Evolutionary conservation across 2,888 invertebrate species (phyloP).

Genomic region (Hirtodrosophila duncani): DNA sequence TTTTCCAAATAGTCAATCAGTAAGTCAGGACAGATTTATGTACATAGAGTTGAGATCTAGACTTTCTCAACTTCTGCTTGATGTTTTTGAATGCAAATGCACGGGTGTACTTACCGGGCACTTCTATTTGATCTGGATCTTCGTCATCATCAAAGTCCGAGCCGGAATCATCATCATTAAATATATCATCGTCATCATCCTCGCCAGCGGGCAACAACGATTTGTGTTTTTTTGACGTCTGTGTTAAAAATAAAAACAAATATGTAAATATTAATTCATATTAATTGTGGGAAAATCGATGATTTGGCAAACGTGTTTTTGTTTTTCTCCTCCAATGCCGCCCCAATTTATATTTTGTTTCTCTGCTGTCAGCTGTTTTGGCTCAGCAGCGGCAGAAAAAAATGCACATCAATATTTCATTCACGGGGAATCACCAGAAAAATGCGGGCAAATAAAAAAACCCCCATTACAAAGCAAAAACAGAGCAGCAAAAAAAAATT

Average conservation of each 20-base stretch:
- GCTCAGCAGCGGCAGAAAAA: not conserved
- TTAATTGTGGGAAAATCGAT: too few relatives aligned
- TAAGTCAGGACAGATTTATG: too few relatives aligned
- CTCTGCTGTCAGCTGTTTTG: slow-evolving; percentile 6
- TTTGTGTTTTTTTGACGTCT: slow-evolving; percentile 73
- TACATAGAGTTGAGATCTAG: too few relatives aligned
- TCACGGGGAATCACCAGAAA: slow-evolving; percentile 23
- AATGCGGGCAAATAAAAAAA: too few relatives aligned
- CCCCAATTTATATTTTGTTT: too few relatives aligned
- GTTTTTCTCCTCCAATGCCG: too few relatives aligned
- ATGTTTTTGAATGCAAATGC: not conserved
- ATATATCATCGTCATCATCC: slow-evolving; percentile 79
- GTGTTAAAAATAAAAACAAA: slow-evolving; percentile 17
- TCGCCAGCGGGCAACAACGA: slow-evolving; percentile 74
- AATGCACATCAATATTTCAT: not conserved
- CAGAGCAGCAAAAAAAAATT: slow-evolving; percentile 15
- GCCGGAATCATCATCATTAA: slow-evolving; percentile 81
- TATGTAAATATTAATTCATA: not conserved
- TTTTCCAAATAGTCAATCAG: too few relatives aligned
- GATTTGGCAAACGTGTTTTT: too few relatives aligned
- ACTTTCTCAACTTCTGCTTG: too few relatives aligned
- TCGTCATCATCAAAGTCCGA: slow-evolving; percentile 92
- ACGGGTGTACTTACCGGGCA: slow-evolving; percentile 83
- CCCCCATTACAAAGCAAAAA: slow-evolving; percentile 4
- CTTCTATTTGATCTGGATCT: slow-evolving; percentile 94